Percentiles rank a stretch among this genome's conserved stretches.
These are phyloP conservation scores for Eilema depressum DNA, from an alignment of 2,888 invertebrate genomes.

Conservation along the genomic window DNA sequence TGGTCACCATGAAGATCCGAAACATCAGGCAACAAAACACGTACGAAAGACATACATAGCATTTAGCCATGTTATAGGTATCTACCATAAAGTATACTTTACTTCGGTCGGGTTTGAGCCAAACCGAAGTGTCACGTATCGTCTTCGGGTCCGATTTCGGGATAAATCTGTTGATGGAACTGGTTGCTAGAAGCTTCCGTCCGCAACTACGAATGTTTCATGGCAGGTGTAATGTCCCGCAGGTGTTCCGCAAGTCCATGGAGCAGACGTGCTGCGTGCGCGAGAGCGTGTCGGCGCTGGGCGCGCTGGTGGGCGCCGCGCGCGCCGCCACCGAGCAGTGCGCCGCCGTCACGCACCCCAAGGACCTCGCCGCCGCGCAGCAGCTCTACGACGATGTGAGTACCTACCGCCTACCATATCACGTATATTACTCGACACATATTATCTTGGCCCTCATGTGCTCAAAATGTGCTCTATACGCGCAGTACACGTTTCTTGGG, in stretches of 20 bases:
- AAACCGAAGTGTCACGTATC: no score
- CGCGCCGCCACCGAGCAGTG: slow-evolving; percentile 42
- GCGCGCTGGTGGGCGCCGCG: slow-evolving; percentile 42
- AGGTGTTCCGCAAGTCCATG: slow-evolving; percentile 69
- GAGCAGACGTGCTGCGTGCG: slow-evolving; percentile 61
- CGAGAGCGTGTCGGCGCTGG: slow-evolving; percentile 55
- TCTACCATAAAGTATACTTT: no score
- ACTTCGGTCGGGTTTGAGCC: no score
- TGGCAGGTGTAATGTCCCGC: background rate
- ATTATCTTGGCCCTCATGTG: no score
- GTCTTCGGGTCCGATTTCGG: no score
- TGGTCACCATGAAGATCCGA: no score
- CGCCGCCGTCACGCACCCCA: slow-evolving; percentile 45
- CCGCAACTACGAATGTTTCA: background rate
- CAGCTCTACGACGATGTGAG: slow-evolving; percentile 60
- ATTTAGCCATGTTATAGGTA: no score
- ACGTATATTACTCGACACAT: no score
- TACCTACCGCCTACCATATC: background rate
- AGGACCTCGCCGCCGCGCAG: slow-evolving; percentile 43
- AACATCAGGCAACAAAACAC: no score
- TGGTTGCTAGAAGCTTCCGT: background rate
- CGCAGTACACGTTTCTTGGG: no score
- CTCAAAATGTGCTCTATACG: no score
- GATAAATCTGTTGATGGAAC: background rate
- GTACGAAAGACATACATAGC: no score